Percentiles rank a stretch among this genome's conserved stretches.
These are phyloP conservation scores for Prenolepis imparis DNA, from an alignment of 2,888 invertebrate species.

Conservation along the genomic window DNA sequence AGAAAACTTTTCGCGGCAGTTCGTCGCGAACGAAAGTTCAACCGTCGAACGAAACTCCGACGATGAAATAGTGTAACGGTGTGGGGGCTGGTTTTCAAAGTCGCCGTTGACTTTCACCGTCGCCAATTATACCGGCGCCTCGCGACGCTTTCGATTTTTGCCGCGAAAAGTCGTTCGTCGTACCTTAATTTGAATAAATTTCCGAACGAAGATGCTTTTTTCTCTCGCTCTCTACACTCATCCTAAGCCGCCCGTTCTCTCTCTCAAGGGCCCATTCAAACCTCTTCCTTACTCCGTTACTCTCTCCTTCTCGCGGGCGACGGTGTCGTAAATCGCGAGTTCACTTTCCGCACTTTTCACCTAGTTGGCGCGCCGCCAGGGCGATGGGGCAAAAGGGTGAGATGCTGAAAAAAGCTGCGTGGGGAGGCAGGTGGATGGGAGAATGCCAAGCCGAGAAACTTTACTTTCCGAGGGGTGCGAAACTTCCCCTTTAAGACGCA, in stretches of 20 bases:
- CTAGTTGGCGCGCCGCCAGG: conserved; percentile 84
- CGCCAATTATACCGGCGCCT: conserved; percentile 79
- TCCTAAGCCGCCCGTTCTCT: conserved; percentile 31
- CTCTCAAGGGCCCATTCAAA: conserved; percentile 50
- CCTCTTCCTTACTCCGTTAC: conserved; percentile 57
- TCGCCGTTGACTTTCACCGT: conserved; percentile 80
- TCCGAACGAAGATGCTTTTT: conserved; percentile 75
- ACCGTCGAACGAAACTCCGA: conserved; percentile 76
- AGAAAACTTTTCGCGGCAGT: conserved; percentile 76
- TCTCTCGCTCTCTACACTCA: conserved; percentile 52
- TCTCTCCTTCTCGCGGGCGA: conserved; percentile 65
- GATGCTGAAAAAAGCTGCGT: conserved; percentile 53
- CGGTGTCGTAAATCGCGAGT: conserved; percentile 83
- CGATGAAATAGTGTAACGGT: conserved; percentile 67
- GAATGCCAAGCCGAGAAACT: conserved; percentile 77
- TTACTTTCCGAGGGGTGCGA: conserved; percentile 79
- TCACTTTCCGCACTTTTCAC: conserved; percentile 86
- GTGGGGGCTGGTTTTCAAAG: conserved; percentile 74
- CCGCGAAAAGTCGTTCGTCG: conserved; percentile 65
- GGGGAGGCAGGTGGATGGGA: conserved; percentile 50
- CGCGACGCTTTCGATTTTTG: conserved; percentile 77
- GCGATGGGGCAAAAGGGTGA: conserved; percentile 65
- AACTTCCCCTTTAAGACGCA: conserved; percentile 85
- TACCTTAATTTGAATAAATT: conserved; percentile 84
- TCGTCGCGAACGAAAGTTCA: conserved; percentile 76